Percentiles rank a stretch among this genome's conserved stretches.
Evolutionary conservation across 2,797 vertebrate species (phyloP).

Genomic region (Orestias chungarensis): DNA sequence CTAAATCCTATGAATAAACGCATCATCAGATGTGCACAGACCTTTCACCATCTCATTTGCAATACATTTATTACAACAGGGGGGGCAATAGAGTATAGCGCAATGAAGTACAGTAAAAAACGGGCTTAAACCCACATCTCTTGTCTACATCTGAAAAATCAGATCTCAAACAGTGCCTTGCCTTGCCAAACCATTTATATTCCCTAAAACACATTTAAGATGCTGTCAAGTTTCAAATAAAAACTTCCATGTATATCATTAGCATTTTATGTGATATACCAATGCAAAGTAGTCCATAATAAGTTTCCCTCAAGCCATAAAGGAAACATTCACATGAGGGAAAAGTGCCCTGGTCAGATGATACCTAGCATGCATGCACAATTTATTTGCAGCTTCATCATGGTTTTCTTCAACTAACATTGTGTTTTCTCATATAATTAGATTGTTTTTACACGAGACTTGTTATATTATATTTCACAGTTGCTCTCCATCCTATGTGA

Average conservation of each 20-base stretch:
- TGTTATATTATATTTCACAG: no score
- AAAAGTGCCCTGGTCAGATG: neutral
- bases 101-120: neutral
- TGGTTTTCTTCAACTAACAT: no score
- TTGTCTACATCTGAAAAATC: constrained; percentile 22
- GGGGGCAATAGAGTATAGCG: constrained; percentile 10
- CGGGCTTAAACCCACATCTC: constrained; percentile 26
- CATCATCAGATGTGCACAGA: neutral
- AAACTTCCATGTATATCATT: neutral
- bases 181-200: constrained; percentile 1
- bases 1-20: neutral
- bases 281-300: neutral
- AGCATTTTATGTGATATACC: neutral
- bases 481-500: neutral
- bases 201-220: neutral
- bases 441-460: no score
- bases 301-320: neutral
- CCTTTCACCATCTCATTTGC: constrained; percentile 3
- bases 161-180: constrained; percentile 11
- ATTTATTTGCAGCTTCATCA: neutral
- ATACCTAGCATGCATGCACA: neutral
- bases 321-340: neutral
- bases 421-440: no score
- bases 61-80: constrained; percentile 17
- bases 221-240: neutral